Evolutionary conservation across 2,113 vertebrate species (phyloP), one percentile per base, ranked within the genome.

Genomic region (Thunnus maccoyii): DNA sequence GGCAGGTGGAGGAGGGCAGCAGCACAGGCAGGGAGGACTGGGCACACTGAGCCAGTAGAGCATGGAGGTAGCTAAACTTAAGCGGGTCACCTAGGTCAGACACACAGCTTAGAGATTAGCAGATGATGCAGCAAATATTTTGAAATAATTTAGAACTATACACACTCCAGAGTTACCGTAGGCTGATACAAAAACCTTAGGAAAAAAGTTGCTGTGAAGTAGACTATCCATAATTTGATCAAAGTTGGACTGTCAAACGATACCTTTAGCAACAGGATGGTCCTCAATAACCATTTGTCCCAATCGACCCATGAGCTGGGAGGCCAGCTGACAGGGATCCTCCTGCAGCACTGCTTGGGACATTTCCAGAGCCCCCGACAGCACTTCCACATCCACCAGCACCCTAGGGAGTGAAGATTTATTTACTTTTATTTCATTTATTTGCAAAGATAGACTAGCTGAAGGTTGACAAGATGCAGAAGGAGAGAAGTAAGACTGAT

Each of bases 271-370:
- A 27, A 95, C 87, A 50, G 94, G 95, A 25, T 76, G 92, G 72
- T 94, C 94, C 55, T 89, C 86, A 8, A 72, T 68, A 36, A 93
- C 74, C n/a, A 94, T 93, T 55, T 91, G 86, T 36, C 91, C 89
- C 57, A 95, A 84, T 54, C 91, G 91, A 15, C 94, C 94, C 57
- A 83, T 54, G 8, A 95, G 89, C 68, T 95, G 93, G 44, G 94
- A 95, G 46, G 95, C 94, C 69, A 95, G 80, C 77, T 95, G 94
- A 82, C 91, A 91, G 9, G 94, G 93, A 72, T 95, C 95, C 54
- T 83, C 79, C 44, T 90, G 70, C 48, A 95, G 83, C 41, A 94
- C 89, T 1, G 68, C 25, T n/a, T 72, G 83, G 50, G 94, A 95
- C 50, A 95, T 87, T 72, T 84, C 65, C 51, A 95, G 89, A 62